Evolutionary conservation across 1,140 invertebrate genomes (phyloP).

Genomic region (Capitella teleta): DNA sequence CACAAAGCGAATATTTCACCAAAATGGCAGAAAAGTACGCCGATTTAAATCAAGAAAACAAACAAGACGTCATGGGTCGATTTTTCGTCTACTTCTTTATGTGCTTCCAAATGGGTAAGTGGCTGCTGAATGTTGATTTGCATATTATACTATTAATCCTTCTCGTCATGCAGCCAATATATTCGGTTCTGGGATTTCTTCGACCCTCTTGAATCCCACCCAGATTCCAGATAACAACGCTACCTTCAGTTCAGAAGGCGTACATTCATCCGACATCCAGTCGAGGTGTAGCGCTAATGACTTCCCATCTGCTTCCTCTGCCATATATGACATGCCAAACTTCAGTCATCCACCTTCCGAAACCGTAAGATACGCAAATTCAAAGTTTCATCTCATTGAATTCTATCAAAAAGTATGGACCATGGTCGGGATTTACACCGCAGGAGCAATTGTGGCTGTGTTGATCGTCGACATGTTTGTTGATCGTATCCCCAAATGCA

Average conservation of each 20-base stretch:
- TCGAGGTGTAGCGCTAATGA: too few species aligned
- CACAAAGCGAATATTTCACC: constrained; percentile 83
- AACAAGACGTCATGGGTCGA: constrained; percentile 79
- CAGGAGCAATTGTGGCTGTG: constrained; percentile 73
- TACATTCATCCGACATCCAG: too few species aligned
- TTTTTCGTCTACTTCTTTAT: constrained; percentile 99
- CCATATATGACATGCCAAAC: too few species aligned
- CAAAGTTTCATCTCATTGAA: too few species aligned
- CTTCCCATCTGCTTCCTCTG: too few species aligned
- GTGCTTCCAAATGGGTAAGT: constrained; percentile 76
- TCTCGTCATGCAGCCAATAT: constrained; percentile 1
- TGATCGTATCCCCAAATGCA: constrained; percentile 49
- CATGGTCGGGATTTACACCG: constrained; percentile 77
- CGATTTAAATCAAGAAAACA: constrained; percentile 47
- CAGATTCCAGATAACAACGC: too few species aligned
- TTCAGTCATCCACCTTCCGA: too few species aligned
- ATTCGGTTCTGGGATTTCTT: constrained; percentile 5
- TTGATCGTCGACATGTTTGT: constrained; percentile 75
- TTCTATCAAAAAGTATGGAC: constrained; percentile 51
- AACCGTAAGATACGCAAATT: too few species aligned
- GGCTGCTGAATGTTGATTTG: not conserved
- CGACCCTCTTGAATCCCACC: too few species aligned
- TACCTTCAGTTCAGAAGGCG: too few species aligned
- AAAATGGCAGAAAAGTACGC: constrained; percentile 69
- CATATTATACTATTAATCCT: not conserved